Evolutionary conservation across 2,113 vertebrate genomes (phyloP), one percentile per base, ranked within the genome.

Genomic region (Neolamprologus fasciatus): DNA sequence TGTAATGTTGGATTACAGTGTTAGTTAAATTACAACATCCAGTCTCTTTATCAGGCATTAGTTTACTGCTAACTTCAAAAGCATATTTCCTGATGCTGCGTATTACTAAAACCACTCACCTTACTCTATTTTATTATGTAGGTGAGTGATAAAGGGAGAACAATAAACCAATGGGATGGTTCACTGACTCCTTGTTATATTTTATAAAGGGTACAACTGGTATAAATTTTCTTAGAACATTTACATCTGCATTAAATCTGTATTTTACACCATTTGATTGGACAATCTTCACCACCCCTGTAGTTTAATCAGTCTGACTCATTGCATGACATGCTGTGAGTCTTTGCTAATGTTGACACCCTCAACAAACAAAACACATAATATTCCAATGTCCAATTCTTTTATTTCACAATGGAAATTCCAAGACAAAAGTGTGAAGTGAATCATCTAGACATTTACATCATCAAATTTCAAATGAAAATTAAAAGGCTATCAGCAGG

Each of bases 341-440:
- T 14, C 80, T 81, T 81, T 45, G 23, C 54, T 81, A 40, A 19
- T 0, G 4, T 21, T 47, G 7, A 57, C 37, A 42, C 10, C 53
- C 19, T 83, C 16, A 80, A 26, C 14, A 83, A 81, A 66, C n/a
- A 50, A 6, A 73, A 63, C 47, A 37, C 9, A 40, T 40, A n/a
- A 51, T 31, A 23, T 85, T 73, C 35, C 1, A 80, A 40, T 21
- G 2, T 78, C 33, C 11, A 17, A 6, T 78, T 58, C 1, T 78
- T 94, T 93, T 89, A 91, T 94, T 94, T 91, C 51, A 81, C 73
- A n/a, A 78, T 50, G 80, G 9, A 84, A 12, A 89, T 71, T 91
- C 51, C 9, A 83, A 89, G 7, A 87, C 76, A 51, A 31, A 51
- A 6, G 12, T 73, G 50, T 58, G 9, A 88, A 31, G 84, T 61